phyloP scores from a whole-genome alignment of 2,797 vertebrate species.

The Acomys russatus region DNA sequence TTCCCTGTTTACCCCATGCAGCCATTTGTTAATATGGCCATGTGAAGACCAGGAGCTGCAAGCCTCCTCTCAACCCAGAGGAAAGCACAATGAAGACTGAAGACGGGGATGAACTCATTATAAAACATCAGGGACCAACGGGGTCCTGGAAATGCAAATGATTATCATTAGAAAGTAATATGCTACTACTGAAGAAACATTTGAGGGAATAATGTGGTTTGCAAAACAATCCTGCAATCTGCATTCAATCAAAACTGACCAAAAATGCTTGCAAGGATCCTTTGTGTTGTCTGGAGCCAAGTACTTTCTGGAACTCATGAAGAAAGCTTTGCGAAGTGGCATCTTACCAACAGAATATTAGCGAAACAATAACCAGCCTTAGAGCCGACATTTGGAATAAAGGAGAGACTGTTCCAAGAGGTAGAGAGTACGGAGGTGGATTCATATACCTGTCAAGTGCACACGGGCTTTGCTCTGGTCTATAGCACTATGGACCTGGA shows the following conservation, averaged over 20 bases:
- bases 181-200: slow-evolving; percentile 72
- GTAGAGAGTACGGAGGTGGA: slow-evolving; percentile 27
- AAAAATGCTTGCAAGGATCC: slow-evolving; percentile 84
- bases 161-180: slow-evolving; percentile 80
- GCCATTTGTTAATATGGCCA: not conserved
- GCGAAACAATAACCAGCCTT: slow-evolving; percentile 82
- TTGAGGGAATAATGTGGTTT: slow-evolving; percentile 78
- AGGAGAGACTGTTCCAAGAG: slow-evolving; percentile 17
- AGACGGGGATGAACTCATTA: slow-evolving; percentile 47
- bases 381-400: slow-evolving; percentile 80
- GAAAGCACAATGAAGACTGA: not conserved
- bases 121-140: slow-evolving; percentile 40
- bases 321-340: slow-evolving; percentile 82
- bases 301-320: slow-evolving; percentile 86
- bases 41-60: not conserved
- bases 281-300: slow-evolving; percentile 86
- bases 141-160: slow-evolving; percentile 72
- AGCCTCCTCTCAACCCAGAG: not conserved
- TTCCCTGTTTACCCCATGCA: not conserved
- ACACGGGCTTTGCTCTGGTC: not conserved
- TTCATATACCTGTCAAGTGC: slow-evolving; percentile 14
- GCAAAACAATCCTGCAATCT: slow-evolving; percentile 78
- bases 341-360: slow-evolving; percentile 81
- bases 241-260: slow-evolving; percentile 83
- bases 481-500: not conserved